These are phyloP conservation scores for Dreissena polymorpha DNA, from an alignment of 1,140 invertebrate species.

Conservation along the genomic window DNA sequence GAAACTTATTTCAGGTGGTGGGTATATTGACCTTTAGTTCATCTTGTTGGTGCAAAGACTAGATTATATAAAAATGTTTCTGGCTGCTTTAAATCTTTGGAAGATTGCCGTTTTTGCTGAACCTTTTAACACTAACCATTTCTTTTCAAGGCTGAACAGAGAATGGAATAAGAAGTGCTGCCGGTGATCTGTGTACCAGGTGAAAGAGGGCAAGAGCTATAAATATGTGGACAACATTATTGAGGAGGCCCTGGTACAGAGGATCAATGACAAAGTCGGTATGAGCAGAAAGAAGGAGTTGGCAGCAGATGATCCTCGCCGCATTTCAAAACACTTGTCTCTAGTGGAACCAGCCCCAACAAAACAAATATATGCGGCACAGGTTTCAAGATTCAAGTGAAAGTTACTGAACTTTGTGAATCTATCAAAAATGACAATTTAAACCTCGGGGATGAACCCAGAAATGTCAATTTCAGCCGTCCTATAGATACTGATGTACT, in stretches of 20 bases:
- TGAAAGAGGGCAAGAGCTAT: constrained; percentile 10
- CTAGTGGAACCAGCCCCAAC: constrained; percentile 11
- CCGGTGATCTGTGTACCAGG: constrained; percentile 12
- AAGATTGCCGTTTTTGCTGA: not conserved
- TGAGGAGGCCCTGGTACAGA: not conserved
- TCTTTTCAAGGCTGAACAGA: constrained; percentile 6
- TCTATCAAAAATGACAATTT: not conserved
- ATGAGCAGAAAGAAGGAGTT: constrained; percentile 7
- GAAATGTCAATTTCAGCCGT: too few relatives aligned
- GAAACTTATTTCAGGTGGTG: not conserved
- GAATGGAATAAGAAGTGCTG: constrained; percentile 28
- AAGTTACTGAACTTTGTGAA: not conserved
- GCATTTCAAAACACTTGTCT: constrained; percentile 11
- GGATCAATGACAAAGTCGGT: constrained; percentile 18
- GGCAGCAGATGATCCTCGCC: constrained; percentile 15
- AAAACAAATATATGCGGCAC: constrained; percentile 1
- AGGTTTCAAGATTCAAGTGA: constrained; percentile 24
- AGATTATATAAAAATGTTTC: too few relatives aligned
- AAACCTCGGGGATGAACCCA: too few relatives aligned
- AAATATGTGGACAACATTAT: not conserved
- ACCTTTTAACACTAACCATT: not conserved
- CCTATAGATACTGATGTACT: too few relatives aligned
- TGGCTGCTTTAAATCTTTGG: too few relatives aligned
- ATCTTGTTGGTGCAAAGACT: not conserved
- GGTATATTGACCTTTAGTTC: not conserved